phyloP scores from a whole-genome alignment of 2,113 vertebrate genomes.

The Hippocampus barbouri region DNA sequence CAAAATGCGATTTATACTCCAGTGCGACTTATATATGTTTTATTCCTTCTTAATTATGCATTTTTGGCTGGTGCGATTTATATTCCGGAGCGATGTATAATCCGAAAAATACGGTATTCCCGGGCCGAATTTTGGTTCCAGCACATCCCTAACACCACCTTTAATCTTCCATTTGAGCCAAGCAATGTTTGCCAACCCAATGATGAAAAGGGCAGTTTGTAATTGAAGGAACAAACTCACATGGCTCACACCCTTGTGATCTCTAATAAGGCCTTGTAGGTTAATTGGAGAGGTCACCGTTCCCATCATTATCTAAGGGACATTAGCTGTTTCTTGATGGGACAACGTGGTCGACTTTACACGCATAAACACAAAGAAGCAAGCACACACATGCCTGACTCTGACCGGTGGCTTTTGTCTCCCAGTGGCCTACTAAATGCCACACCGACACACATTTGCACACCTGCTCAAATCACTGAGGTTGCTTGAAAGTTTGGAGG shows the following conservation, averaged over 20 bases:
- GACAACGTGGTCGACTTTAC: slow-evolving; percentile 51
- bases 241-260: slow-evolving; percentile 41
- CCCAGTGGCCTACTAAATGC: slow-evolving; percentile 16
- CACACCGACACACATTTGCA: slow-evolving; percentile 15
- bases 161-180: slow-evolving; percentile 14
- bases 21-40: no score
- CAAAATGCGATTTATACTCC: no score
- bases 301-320: slow-evolving; percentile 50
- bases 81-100: no score
- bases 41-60: no score
- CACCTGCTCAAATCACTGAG: slow-evolving; percentile 26
- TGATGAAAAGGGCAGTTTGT: slow-evolving; percentile 15
- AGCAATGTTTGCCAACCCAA: not conserved
- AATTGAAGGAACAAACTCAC: slow-evolving; percentile 32
- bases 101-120: no score
- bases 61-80: no score
- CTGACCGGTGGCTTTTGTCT: slow-evolving; percentile 25
- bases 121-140: no score
- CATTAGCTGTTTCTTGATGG: slow-evolving; percentile 44
- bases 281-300: slow-evolving; percentile 50
- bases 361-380: slow-evolving; percentile 2
- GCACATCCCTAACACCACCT: not conserved
- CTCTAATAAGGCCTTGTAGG: slow-evolving; percentile 53
- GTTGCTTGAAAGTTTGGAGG: slow-evolving; percentile 16
- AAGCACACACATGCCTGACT: slow-evolving; percentile 35